Evolutionary conservation across 64 coral and sea anemone genomes (phyloP).

Genomic region (Stichodactyla helianthus): DNA sequence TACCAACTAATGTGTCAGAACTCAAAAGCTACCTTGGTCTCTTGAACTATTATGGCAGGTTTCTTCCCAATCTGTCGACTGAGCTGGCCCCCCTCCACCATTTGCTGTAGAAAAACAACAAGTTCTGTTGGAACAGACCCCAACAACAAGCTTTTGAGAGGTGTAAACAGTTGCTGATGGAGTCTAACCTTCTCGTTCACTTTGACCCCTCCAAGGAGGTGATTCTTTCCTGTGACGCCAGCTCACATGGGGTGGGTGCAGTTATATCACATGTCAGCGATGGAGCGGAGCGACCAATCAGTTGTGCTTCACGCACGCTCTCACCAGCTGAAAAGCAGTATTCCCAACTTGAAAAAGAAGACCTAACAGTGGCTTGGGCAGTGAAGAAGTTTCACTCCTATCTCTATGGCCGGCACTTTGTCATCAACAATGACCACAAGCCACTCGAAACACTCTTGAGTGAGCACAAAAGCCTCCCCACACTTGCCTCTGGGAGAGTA

Average conservation of each 20-base stretch:
- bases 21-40: constrained; percentile 40
- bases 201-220: constrained; percentile 38
- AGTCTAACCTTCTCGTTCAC: constrained; percentile 33
- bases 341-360: constrained; percentile 59
- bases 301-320: constrained; percentile 45
- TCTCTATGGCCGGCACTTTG: background rate
- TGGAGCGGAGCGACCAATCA: constrained; percentile 46
- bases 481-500: too few species aligned
- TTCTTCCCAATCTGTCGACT: background rate
- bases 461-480: background rate
- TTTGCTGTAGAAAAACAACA: background rate
- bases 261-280: constrained; percentile 32
- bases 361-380: constrained; percentile 32
- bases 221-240: constrained; percentile 47
- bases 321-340: constrained; percentile 33
- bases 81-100: background rate
- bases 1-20: constrained; percentile 41
- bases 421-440: constrained; percentile 16
- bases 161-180: constrained; percentile 31
- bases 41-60: constrained; percentile 52
- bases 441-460: background rate
- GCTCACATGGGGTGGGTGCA: constrained; percentile 34
- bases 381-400: constrained; percentile 3
- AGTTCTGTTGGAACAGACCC: constrained; percentile 39
- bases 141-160: constrained; percentile 41